These are phyloP conservation scores for Calyptommatus sinebrachiatus DNA, from an alignment of 2,113 vertebrate genomes.

Conservation along the genomic window DNA sequence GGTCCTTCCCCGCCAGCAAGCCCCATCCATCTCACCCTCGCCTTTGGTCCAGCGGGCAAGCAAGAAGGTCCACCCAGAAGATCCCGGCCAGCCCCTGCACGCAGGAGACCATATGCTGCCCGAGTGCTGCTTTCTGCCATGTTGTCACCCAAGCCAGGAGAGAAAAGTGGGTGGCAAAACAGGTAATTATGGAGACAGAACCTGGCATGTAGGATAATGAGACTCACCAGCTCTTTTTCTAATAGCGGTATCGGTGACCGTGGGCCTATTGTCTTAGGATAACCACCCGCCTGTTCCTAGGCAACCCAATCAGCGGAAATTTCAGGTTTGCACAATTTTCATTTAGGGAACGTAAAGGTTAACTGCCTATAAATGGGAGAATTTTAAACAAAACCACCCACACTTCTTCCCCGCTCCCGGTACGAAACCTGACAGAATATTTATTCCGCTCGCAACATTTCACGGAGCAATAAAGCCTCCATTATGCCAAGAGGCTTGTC, in stretches of 20 bases:
- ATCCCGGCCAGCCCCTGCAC: too few relatives aligned
- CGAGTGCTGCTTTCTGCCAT: background rate
- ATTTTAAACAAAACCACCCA: conserved; percentile 76
- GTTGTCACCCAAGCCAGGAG: background rate
- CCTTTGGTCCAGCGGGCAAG: background rate
- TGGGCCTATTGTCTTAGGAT: conserved; percentile 64
- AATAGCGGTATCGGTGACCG: conserved; percentile 66
- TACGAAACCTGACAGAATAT: conserved; percentile 14
- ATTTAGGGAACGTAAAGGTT: conserved; percentile 78
- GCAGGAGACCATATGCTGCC: too few relatives aligned
- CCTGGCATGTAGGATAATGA: conserved; percentile 25
- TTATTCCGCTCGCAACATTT: conserved; percentile 2
- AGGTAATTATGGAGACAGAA: conserved; percentile 36
- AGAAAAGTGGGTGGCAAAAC: conserved; percentile 31
- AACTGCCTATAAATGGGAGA: conserved; percentile 71
- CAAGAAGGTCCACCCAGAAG: background rate
- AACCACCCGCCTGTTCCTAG: conserved; percentile 71
- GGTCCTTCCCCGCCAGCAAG: too few relatives aligned
- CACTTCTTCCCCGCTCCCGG: too few relatives aligned
- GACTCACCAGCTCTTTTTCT: conserved; percentile 47
- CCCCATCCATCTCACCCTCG: too few relatives aligned
- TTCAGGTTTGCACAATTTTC: conserved; percentile 76
- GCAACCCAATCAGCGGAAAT: conserved; percentile 72
- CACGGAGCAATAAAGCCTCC: background rate
- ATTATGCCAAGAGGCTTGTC: conserved; percentile 8